phyloP scores from a whole-genome alignment of 1,140 invertebrate species.

The Campoletis sonorensis region DNA sequence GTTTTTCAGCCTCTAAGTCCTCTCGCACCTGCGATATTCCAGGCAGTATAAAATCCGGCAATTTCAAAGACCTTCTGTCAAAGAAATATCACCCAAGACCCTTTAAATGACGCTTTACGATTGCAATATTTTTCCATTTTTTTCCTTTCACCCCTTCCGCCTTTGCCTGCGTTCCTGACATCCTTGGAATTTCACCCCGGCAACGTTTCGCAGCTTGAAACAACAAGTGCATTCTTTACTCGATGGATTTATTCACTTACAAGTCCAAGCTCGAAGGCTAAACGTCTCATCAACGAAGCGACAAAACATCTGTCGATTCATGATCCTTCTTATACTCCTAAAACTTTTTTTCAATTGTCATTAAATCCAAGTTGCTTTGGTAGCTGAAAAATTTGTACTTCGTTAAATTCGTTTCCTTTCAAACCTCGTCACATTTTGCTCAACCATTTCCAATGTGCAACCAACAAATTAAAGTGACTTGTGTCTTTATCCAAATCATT shows the following conservation, averaged over 20 bases:
- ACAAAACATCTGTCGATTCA: no score
- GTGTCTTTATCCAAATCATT: background rate
- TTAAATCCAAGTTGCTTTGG: no score
- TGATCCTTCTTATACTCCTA: no score
- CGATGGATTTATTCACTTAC: no score
- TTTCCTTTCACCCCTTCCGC: background rate
- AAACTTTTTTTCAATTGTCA: no score
- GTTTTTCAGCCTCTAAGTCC: slow-evolving; percentile 13
- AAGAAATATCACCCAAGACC: background rate
- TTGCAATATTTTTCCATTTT: background rate
- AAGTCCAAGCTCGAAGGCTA: no score
- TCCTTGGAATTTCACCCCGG: background rate
- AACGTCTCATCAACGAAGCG: no score
- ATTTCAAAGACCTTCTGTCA: background rate
- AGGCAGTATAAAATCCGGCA: background rate
- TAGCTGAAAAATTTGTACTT: background rate
- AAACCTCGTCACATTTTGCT: background rate
- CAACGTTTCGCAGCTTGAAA: no score
- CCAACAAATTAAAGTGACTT: background rate
- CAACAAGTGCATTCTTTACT: no score
- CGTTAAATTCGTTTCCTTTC: background rate
- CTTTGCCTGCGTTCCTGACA: slow-evolving; percentile 23
- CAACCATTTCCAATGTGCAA: background rate
- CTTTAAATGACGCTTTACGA: slow-evolving; percentile 11
- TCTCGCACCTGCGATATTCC: slow-evolving; percentile 36